These are phyloP conservation scores for Megalopta genalis DNA, from an alignment of 1,140 invertebrate genomes.

Conservation along the genomic window DNA sequence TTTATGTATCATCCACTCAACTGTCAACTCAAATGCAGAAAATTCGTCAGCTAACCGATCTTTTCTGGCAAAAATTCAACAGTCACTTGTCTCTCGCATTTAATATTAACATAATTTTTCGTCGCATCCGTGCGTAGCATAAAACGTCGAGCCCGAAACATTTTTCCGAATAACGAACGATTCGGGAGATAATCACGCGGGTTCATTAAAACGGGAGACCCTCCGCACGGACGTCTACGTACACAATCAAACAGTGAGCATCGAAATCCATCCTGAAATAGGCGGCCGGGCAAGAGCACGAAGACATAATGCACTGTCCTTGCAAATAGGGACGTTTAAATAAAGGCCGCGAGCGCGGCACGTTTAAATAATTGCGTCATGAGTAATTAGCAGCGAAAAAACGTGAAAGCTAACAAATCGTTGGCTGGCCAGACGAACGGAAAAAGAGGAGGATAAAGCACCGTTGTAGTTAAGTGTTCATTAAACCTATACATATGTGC, in stretches of 20 bases:
- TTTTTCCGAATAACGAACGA: too few species aligned
- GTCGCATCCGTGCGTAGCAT: too few species aligned
- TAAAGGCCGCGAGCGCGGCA: not conserved
- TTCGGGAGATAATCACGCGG: too few species aligned
- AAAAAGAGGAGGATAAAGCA: conserved; percentile 10
- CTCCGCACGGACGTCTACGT: too few species aligned
- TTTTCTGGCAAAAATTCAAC: too few species aligned
- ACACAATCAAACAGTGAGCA: not conserved
- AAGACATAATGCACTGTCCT: conserved; percentile 2
- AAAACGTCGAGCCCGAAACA: too few species aligned
- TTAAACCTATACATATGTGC: conserved; percentile 17
- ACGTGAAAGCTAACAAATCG: not conserved
- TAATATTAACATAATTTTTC: too few species aligned
- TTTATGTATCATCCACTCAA: too few species aligned
- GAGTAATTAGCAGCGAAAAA: conserved; percentile 21
- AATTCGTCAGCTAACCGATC: too few species aligned
- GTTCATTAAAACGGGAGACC: too few species aligned
- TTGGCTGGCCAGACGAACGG: not conserved
- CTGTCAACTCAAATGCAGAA: too few species aligned
- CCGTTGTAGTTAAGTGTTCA: conserved; percentile 39
- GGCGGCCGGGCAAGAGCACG: not conserved
- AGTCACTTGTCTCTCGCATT: too few species aligned
- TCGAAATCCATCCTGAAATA: not conserved
- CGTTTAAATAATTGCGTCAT: conserved; percentile 18
- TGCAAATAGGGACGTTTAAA: not conserved